A percentile compares a stretch with the other conserved stretches of the same genome.
These are phyloP conservation scores for Perccottus glenii DNA, from an alignment of 2,113 vertebrate species.

Conservation along the genomic window DNA sequence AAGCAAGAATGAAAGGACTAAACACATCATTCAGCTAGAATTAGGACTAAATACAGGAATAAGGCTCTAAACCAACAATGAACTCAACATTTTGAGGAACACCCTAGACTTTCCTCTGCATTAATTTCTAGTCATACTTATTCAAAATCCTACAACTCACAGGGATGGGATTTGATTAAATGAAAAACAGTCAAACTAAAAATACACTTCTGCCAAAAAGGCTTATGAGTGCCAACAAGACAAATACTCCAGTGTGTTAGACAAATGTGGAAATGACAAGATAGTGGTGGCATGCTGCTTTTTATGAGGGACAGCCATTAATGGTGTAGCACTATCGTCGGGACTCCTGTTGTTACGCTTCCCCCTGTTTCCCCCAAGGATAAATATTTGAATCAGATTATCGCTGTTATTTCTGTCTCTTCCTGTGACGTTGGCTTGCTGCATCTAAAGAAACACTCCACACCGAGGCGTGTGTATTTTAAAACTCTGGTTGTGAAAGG, in stretches of 20 bases:
- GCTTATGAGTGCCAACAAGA: slow-evolving; percentile 4
- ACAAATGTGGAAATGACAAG: slow-evolving; percentile 6
- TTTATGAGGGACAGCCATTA: slow-evolving; percentile 3
- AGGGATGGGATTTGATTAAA: slow-evolving; percentile 6
- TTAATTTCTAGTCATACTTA: slow-evolving; percentile 1
- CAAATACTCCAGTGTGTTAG: slow-evolving; percentile 6
- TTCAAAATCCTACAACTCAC: slow-evolving; percentile 15
- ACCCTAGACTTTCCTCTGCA: background rate
- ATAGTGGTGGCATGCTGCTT: slow-evolving; percentile 9
- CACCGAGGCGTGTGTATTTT: slow-evolving; percentile 39
- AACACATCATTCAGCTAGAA: no score
- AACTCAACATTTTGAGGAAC: background rate
- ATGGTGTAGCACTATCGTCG: slow-evolving; percentile 3
- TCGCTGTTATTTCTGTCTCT: slow-evolving; percentile 66
- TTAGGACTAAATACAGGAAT: background rate
- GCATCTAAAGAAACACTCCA: slow-evolving; percentile 41
- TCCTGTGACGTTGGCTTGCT: slow-evolving; percentile 45
- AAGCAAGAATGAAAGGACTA: no score
- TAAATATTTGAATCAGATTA: slow-evolving; percentile 68
- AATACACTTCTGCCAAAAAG: background rate
- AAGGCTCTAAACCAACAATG: background rate
- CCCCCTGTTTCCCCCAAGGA: slow-evolving; percentile 31
- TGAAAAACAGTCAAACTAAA: slow-evolving; percentile 4
- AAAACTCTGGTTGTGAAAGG: slow-evolving; percentile 24
- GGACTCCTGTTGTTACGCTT: slow-evolving; percentile 7